Evolutionary conservation across 1,140 invertebrate species (phyloP).

Genomic region (Pararge aegeria): DNA sequence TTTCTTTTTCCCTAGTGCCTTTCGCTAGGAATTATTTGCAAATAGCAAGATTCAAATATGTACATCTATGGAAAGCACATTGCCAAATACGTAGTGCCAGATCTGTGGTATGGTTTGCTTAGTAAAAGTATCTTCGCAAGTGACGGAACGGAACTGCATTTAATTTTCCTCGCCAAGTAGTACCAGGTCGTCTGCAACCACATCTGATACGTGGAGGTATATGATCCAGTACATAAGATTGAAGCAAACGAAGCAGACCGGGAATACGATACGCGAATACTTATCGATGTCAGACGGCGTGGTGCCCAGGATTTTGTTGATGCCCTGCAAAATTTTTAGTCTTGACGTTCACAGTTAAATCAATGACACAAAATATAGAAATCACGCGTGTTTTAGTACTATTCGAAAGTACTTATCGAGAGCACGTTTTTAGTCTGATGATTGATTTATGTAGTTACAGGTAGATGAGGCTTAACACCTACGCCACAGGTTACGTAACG

Average conservation of each 20-base stretch:
- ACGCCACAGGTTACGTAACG: too few relatives aligned
- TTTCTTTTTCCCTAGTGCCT: constrained; percentile 26
- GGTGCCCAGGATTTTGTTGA: constrained; percentile 93
- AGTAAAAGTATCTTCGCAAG: not conserved
- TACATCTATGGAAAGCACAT: constrained; percentile 37
- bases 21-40: constrained; percentile 28
- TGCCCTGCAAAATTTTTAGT: constrained; percentile 80
- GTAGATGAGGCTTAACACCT: too few relatives aligned
- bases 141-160: constrained; percentile 16
- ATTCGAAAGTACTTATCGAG: too few relatives aligned
- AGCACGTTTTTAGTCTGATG: too few relatives aligned
- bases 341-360: constrained; percentile 40
- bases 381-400: too few relatives aligned
- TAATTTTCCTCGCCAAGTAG: constrained; percentile 90
- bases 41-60: constrained; percentile 29
- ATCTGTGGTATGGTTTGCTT: constrained; percentile 14
- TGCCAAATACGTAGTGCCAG: constrained; percentile 23
- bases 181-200: constrained; percentile 95
- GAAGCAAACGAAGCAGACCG: constrained; percentile 98
- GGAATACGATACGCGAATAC: constrained; percentile 97
- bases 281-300: constrained; percentile 98
- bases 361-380: not conserved
- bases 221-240: constrained; percentile 99
- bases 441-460: too few relatives aligned
- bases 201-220: constrained; percentile 96